These are phyloP conservation scores for Rhyacophila brunnea DNA, from an alignment of 1,140 invertebrate genomes.

Conservation along the genomic window DNA sequence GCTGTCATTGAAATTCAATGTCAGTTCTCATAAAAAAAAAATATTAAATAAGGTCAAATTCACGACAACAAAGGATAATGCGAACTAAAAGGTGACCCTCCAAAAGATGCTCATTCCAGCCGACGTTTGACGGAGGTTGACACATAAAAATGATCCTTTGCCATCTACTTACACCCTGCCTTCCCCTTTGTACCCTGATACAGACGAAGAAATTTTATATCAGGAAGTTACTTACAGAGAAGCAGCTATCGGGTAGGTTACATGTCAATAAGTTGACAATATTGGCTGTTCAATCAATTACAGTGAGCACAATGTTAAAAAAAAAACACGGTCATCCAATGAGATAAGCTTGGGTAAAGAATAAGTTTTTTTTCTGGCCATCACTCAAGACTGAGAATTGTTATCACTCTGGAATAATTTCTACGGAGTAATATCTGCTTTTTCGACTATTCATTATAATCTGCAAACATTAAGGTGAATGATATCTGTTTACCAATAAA, in stretches of 20 bases:
- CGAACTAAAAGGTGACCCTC: slow-evolving; percentile 2
- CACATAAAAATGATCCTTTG: slow-evolving; percentile 23
- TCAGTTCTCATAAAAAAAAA: neutral
- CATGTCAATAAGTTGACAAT: neutral
- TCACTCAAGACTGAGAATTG: too few species aligned
- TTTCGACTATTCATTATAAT: too few species aligned
- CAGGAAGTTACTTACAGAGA: neutral
- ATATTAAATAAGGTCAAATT: slow-evolving; percentile 19
- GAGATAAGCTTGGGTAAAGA: too few species aligned
- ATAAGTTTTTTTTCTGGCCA: too few species aligned
- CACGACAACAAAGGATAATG: slow-evolving; percentile 13
- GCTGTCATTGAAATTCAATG: neutral
- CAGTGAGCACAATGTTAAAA: too few species aligned
- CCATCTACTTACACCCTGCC: slow-evolving; percentile 6
- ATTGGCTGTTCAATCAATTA: neutral
- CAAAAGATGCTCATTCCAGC: slow-evolving; percentile 22
- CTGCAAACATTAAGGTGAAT: too few species aligned
- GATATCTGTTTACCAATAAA: too few species aligned
- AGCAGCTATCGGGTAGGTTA: neutral
- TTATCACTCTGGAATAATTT: too few species aligned
- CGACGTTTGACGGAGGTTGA: slow-evolving; percentile 24
- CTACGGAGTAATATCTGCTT: too few species aligned
- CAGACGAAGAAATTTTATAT: slow-evolving; percentile 17
- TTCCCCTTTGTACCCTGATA: slow-evolving; percentile 1
- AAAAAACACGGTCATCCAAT: too few species aligned